phyloP scores from a whole-genome alignment of 2,113 vertebrate species.

The Epinephelus fuscoguttatus region DNA sequence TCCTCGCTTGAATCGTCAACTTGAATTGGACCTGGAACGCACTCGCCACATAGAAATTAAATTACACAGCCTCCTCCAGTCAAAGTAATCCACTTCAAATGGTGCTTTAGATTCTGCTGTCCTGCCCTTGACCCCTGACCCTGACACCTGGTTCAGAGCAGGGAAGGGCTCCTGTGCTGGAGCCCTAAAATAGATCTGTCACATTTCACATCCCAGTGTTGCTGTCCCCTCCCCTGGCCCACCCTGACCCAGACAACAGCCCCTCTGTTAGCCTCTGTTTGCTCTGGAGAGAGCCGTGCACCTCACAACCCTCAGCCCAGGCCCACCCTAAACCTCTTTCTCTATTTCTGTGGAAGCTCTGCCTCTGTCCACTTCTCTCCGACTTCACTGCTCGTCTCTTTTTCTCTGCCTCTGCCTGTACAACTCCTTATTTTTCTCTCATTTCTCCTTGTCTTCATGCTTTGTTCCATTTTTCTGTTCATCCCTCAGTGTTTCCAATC shows the following conservation, averaged over 20 bases:
- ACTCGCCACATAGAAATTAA: slow-evolving; percentile 36
- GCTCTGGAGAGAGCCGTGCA: slow-evolving; percentile 70
- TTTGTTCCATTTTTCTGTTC: slow-evolving; percentile 58
- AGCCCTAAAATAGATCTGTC: slow-evolving; percentile 82
- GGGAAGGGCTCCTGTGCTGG: slow-evolving; percentile 60
- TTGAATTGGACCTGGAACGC: slow-evolving; percentile 6
- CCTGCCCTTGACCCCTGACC: slow-evolving; percentile 73
- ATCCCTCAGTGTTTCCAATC: slow-evolving; percentile 37
- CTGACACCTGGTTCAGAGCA: slow-evolving; percentile 74
- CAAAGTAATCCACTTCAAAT: slow-evolving; percentile 62
- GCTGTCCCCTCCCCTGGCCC: slow-evolving; percentile 72
- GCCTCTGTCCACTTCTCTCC: slow-evolving; percentile 48
- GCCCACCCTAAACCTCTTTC: slow-evolving; percentile 57
- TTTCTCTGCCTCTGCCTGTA: slow-evolving; percentile 26
- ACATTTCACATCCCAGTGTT: slow-evolving; percentile 82
- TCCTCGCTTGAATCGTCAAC: not conserved
- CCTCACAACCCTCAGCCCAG: slow-evolving; percentile 41
- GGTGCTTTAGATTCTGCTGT: slow-evolving; percentile 53
- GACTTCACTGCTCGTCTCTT: slow-evolving; percentile 34
- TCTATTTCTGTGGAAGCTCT: slow-evolving; percentile 36
- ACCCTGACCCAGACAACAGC: slow-evolving; percentile 72
- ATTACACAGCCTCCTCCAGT: slow-evolving; percentile 44
- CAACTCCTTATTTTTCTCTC: slow-evolving; percentile 28
- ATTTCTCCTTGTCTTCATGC: slow-evolving; percentile 35
- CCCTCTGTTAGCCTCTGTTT: slow-evolving; percentile 80